A percentile compares a stretch with the other conserved stretches of the same genome.
These are phyloP conservation scores for Sialis lutaria DNA, from an alignment of 2,888 invertebrate genomes.

Conservation along the genomic window DNA sequence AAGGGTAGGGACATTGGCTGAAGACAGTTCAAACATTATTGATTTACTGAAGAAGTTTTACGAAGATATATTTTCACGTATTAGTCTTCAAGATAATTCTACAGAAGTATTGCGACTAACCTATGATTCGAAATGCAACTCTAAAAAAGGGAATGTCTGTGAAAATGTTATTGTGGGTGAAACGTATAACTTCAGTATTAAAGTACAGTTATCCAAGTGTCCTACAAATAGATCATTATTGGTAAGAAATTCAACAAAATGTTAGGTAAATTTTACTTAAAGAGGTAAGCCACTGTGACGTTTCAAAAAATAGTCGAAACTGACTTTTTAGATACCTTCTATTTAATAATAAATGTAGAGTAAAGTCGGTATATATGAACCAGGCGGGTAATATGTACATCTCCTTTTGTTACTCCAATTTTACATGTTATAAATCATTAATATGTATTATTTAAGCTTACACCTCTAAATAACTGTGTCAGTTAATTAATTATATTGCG, in stretches of 20 bases:
- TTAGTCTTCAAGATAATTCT: conserved; percentile 42
- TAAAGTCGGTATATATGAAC: too few species aligned
- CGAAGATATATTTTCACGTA: conserved; percentile 48
- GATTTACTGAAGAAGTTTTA: conserved; percentile 68
- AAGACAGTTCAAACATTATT: conserved; percentile 74
- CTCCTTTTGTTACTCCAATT: too few species aligned
- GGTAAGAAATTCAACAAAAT: conserved; percentile 15
- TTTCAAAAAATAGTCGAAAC: too few species aligned
- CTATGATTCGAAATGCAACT: conserved; percentile 56
- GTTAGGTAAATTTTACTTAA: conserved; percentile 1
- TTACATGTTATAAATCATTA: too few species aligned
- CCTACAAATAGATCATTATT: conserved; percentile 31
- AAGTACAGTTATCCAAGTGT: conserved; percentile 38
- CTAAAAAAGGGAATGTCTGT: conserved; percentile 29
- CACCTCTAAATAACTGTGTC: too few species aligned
- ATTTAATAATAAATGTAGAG: too few species aligned
- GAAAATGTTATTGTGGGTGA: conserved; percentile 41
- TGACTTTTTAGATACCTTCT: too few species aligned
- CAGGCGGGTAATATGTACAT: too few species aligned
- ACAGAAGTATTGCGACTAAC: conserved; percentile 42
- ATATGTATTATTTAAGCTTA: too few species aligned
- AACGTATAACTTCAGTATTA: conserved; percentile 43
- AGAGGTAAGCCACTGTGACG: too few species aligned
- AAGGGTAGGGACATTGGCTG: conserved; percentile 58
- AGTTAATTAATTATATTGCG: too few species aligned